A percentile compares a stretch with the other conserved stretches of the same genome.
These are phyloP conservation scores for Cryptophagus acutangulus DNA, from an alignment of 2,888 invertebrate species.

Conservation along the genomic window DNA sequence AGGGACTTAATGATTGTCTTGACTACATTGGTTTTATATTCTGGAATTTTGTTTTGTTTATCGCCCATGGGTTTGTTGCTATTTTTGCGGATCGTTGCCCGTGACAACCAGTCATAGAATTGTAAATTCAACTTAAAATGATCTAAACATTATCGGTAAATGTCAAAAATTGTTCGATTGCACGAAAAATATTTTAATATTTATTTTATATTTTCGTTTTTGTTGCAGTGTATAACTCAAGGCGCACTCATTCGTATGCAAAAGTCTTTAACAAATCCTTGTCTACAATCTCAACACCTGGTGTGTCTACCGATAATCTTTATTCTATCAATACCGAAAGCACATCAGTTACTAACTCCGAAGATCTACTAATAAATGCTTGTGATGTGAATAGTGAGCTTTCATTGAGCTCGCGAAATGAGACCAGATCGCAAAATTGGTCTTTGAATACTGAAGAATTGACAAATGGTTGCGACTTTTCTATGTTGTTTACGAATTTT, in stretches of 20 bases:
- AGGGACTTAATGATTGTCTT: no score
- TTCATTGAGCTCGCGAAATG: constrained; percentile 29
- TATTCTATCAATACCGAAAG: constrained; percentile 6
- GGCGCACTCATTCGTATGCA: constrained; percentile 57
- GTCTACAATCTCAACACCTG: not conserved
- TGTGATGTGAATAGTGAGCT: constrained; percentile 32
- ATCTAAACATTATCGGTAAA: no score
- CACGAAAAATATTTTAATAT: no score
- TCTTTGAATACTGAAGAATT: constrained; percentile 28
- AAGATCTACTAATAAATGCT: constrained; percentile 19
- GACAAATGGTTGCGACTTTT: constrained; percentile 41
- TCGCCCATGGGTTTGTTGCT: no score
- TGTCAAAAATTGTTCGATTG: no score
- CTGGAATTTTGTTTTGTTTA: no score
- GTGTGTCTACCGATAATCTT: not conserved
- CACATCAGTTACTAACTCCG: constrained; percentile 11
- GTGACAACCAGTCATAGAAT: no score
- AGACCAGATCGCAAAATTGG: constrained; percentile 14
- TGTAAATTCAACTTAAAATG: no score
- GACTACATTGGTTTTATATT: no score
- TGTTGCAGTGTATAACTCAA: constrained; percentile 58
- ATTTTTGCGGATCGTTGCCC: no score
- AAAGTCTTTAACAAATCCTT: constrained; percentile 41
- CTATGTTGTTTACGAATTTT: constrained; percentile 41
- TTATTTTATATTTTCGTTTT: not conserved